Evolutionary conservation across 2,888 invertebrate genomes (phyloP), one percentile per base, ranked within the genome.

Genomic region (Clepsis dumicolana): DNA sequence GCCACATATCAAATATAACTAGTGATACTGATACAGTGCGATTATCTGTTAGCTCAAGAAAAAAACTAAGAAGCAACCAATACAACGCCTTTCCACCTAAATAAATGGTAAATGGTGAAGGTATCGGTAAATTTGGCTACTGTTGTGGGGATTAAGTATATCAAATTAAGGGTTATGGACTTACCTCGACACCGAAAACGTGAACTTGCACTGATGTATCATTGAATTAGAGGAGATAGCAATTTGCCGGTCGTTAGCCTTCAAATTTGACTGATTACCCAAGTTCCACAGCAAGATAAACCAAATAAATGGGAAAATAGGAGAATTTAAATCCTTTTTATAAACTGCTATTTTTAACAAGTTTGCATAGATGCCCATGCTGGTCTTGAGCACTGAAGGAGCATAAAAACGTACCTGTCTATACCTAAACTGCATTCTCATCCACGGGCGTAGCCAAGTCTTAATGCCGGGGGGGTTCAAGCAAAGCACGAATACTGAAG

Each of bases 141-240:
- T n/a, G n/a, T n/a, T n/a, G n/a, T n/a, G n/a, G n/a, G n/a, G n/a
- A n/a, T n/a, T n/a, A n/a, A n/a, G n/a, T n/a, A n/a, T n/a, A n/a
- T n/a, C n/a, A n/a, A n/a, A n/a, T 41, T 18, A 57, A 25, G 10
- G 16, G 18, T 7, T 8, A n/a, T 52, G 16, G n/a, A 62, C 25
- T 27, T 18, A 21, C 48, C 62, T 63, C 41, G 54, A 54, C 54
- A 54, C 21, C 54, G 63, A 27, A 27, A 29, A 41, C 18, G 21
- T 21, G 29, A 64, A 64, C 41, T 63, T 63, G 29, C 4, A 14
- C 27, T 35, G 29, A 24, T 50, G 24, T 29, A 29, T n/a, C n/a
- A 24, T 27, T 41, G 24, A 48, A 12, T 50, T 41, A 41, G 21
- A 27, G 50, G n/a, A 35, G 32, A 48, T 32, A 61, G 24, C 29